Conservation (phyloP, 2,797 vertebrate species). For the Thunnus albacares region DNA sequence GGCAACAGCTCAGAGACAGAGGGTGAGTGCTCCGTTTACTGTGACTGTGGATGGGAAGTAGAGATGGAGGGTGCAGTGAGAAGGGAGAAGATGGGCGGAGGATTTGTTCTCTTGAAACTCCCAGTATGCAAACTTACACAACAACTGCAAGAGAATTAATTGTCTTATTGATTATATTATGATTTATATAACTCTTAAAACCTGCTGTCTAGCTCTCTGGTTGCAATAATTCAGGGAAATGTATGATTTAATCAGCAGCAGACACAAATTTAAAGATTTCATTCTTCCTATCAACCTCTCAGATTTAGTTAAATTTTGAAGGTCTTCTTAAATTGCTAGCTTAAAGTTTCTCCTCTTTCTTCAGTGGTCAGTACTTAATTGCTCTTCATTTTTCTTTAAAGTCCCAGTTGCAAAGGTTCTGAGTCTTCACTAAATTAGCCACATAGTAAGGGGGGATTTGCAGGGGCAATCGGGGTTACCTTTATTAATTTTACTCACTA, state of each 20-base stretch:
- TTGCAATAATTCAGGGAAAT: conserved; percentile 13
- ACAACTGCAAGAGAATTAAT: background rate
- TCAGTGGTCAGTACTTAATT: conserved; percentile 62
- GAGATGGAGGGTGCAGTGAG: conserved; percentile 60
- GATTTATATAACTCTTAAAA: background rate
- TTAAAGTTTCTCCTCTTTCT: conserved; percentile 50
- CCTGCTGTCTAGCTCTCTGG: background rate
- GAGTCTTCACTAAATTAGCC: conserved; percentile 69
- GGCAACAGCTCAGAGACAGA: conserved; percentile 89
- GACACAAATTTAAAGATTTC: conserved; percentile 15
- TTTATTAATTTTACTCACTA: conserved; percentile 74
- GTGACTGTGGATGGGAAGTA: conserved; percentile 55
- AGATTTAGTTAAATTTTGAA: conserved; percentile 37
- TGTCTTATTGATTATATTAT: conserved; percentile 6
- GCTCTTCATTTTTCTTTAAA: conserved; percentile 67
- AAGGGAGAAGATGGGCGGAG: conserved; percentile 35
- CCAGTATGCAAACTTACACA: conserved; percentile 4
- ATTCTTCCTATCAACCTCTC: conserved; percentile 31
- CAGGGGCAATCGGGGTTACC: conserved; percentile 62
- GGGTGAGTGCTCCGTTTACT: conserved; percentile 85
- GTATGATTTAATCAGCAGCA: conserved; percentile 11
- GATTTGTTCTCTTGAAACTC: conserved; percentile 26
- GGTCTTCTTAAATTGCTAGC: conserved; percentile 35
- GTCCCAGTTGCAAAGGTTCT: conserved; percentile 60
- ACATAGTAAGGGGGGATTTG: conserved; percentile 64